phyloP scores from a whole-genome alignment of 2,113 vertebrate species.

The Trogon melanurus region DNA sequence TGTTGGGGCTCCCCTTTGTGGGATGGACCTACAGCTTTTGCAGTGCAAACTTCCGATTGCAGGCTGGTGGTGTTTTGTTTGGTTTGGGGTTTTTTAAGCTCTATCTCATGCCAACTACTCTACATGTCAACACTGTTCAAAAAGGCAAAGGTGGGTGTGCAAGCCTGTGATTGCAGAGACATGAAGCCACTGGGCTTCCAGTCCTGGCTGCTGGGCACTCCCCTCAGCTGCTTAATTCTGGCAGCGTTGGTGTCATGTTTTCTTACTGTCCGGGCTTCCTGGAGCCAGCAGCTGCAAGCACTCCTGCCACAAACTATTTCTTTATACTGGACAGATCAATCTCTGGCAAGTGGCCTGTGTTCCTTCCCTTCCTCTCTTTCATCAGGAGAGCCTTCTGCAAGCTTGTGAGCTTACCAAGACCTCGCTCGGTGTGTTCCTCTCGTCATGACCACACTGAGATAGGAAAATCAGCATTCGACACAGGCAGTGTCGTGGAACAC shows the following conservation, averaged over 20 bases:
- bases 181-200: not conserved
- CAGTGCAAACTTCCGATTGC: not conserved
- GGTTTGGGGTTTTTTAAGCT: not conserved
- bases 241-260: accelerated
- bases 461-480: not conserved
- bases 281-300: slow-evolving; percentile 40
- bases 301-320: slow-evolving; percentile 34
- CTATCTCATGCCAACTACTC: not conserved
- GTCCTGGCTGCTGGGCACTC: not conserved
- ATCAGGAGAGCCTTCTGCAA: not conserved
- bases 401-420: not conserved
- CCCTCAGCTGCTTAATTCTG: not conserved
- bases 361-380: not conserved
- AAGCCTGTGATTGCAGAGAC: not conserved
- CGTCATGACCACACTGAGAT: not conserved
- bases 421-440: not conserved
- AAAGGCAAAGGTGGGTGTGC: not conserved
- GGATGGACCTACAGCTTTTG: not conserved
- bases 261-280: slow-evolving; percentile 1
- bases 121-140: not conserved
- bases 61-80: not conserved
- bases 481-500: not conserved
- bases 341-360: not conserved
- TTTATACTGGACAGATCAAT: not conserved
- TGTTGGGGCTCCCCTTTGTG: not conserved